These are phyloP conservation scores for Cyclargus thomasi DNA, from an alignment of 1,140 invertebrate species.

Conservation along the genomic window DNA sequence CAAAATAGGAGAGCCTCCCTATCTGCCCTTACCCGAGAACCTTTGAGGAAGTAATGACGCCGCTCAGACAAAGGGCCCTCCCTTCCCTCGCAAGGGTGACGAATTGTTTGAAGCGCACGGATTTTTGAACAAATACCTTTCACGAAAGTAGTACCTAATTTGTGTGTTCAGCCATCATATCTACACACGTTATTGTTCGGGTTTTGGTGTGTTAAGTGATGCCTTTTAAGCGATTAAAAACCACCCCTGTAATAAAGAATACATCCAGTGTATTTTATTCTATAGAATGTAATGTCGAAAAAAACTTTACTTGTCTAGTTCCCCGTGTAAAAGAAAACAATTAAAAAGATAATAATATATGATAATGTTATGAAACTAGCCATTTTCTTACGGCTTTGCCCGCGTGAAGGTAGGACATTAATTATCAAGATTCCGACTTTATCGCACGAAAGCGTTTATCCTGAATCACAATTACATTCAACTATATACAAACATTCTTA, in stretches of 20 bases:
- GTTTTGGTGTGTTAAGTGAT: background rate
- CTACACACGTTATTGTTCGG: background rate
- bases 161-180: constrained; percentile 2
- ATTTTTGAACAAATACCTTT: constrained; percentile 16
- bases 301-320: too few relatives aligned
- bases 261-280: background rate
- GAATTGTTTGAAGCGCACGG: constrained; percentile 18
- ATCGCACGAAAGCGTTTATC: too few relatives aligned
- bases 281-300: too few relatives aligned
- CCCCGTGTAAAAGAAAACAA: too few relatives aligned
- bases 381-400: too few relatives aligned
- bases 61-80: constrained; percentile 35
- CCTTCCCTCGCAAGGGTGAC: constrained; percentile 15
- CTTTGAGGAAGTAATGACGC: constrained; percentile 54
- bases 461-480: too few relatives aligned
- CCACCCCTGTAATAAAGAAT: background rate
- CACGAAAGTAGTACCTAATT: background rate
- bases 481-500: too few relatives aligned
- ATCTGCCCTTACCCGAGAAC: constrained; percentile 31
- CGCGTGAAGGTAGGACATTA: too few relatives aligned
- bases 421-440: too few relatives aligned
- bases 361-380: too few relatives aligned
- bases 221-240: background rate
- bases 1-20: constrained; percentile 15
- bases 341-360: too few relatives aligned